Evolutionary conservation across 2,797 vertebrate genomes (phyloP), one percentile per base, ranked within the genome.

Genomic region (Telmatherina bonti): DNA sequence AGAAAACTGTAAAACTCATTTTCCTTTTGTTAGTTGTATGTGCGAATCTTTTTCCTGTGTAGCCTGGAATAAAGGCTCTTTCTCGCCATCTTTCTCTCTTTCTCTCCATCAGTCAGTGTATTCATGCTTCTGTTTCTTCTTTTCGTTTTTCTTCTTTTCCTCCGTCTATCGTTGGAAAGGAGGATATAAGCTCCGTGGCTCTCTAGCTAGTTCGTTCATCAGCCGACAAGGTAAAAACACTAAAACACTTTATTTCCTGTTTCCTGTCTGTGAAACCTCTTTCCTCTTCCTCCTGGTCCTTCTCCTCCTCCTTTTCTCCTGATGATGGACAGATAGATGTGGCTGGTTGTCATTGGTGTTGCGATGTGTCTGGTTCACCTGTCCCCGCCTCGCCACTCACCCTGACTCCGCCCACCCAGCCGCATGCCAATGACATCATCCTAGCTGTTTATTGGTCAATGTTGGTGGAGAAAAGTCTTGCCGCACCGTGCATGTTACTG

Each of bases 151-250:
- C 79, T 81, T 72, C 72, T 78, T 89, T 86, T 83, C 85, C 74
- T 89, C 67, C 78, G 60, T 90, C 86, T 92, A 77, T 79, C 88
- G 85, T 89, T 91, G 92, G 90, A 87, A 93, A 94, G 93, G 93
- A 93, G 94, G 94, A 94, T 95, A 95, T 94, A 95, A 95, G 92
- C 93, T 94, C 62, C 93, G 94, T 53, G 94, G 94, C 93, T 94
- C 94, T 79, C 92, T 94, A 94, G 92, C 94, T 94, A 94, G 93
- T 93, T 94, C 94, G 77, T 95, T 94, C 94, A 95, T 94, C 94
- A 94, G 92, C 88, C 93, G 94, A 92, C 94, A 95, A 95, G 94
- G 94, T 95, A 95, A 94, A 88, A 72, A 86, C 83, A 79, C n/a
- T n/a, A n/a, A n/a, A n/a, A n/a, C n/a, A 60, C 9, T 75, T 79